Evolutionary conservation across 2,888 invertebrate genomes (phyloP).

Genomic region (Resseliella maxima): DNA sequence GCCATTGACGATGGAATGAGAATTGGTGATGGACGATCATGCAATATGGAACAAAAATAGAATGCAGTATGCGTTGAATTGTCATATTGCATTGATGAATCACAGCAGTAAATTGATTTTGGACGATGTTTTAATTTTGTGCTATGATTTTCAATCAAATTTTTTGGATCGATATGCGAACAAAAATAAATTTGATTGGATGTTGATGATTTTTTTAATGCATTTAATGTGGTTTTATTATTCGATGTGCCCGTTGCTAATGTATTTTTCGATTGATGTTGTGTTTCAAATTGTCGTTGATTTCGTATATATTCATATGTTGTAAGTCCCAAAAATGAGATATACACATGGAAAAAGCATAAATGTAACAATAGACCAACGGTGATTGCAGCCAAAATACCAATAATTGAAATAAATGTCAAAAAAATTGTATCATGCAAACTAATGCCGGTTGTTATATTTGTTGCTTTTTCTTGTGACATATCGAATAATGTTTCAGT

Average conservation of each 20-base stretch:
- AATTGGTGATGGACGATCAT: constrained; percentile 67
- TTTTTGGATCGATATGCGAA: constrained; percentile 64
- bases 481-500: constrained; percentile 19
- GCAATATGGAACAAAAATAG: constrained; percentile 70
- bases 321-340: constrained; percentile 84
- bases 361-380: constrained; percentile 83
- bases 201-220: constrained; percentile 60
- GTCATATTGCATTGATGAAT: constrained; percentile 66
- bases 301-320: constrained; percentile 87
- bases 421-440: constrained; percentile 73
- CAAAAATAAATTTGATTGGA: constrained; percentile 65
- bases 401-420: constrained; percentile 73
- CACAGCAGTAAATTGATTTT: constrained; percentile 67
- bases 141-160: constrained; percentile 57
- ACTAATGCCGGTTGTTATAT: constrained; percentile 63
- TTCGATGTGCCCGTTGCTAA: constrained; percentile 48
- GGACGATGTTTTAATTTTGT: constrained; percentile 63
- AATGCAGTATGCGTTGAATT: constrained; percentile 63
- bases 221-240: constrained; percentile 58
- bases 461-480: constrained; percentile 56
- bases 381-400: constrained; percentile 78
- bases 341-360: constrained; percentile 89
- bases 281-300: constrained; percentile 67
- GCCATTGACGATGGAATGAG: constrained; percentile 61
- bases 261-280: constrained; percentile 61